Conservation (phyloP, 2,113 vertebrate genomes). For the Perca schrenkii region DNA sequence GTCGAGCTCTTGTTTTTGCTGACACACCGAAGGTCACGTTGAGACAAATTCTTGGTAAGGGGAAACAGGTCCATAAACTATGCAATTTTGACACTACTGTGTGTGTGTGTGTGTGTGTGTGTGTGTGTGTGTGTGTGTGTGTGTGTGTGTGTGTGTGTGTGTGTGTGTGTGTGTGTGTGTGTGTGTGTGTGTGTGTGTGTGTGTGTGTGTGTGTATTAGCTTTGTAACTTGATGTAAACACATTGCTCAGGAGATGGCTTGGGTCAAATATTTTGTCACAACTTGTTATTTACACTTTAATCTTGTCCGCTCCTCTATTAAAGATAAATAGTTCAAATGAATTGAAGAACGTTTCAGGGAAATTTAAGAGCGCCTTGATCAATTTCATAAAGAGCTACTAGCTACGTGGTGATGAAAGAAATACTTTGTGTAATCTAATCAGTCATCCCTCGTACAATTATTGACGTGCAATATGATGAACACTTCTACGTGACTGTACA, state of each 20-base stretch:
- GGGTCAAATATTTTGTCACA: slow-evolving; percentile 38
- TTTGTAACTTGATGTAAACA: slow-evolving; percentile 26
- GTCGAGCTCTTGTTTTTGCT: slow-evolving; percentile 49
- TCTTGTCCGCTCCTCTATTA: neutral
- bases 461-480: slow-evolving; percentile 36
- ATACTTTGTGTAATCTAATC: slow-evolving; percentile 41
- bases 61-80: slow-evolving; percentile 20
- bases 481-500: slow-evolving; percentile 35
- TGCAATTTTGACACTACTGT: slow-evolving; percentile 36
- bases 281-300: slow-evolving; percentile 31
- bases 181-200: neutral
- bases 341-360: slow-evolving; percentile 22
- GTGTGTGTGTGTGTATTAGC: neutral
- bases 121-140: neutral
- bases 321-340: slow-evolving; percentile 37
- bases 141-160: neutral
- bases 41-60: slow-evolving; percentile 35
- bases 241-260: slow-evolving; percentile 12
- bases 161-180: neutral
- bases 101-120: neutral
- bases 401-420: slow-evolving; percentile 17
- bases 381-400: slow-evolving; percentile 22
- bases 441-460: slow-evolving; percentile 24
- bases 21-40: slow-evolving; percentile 50
- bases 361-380: slow-evolving; percentile 39